These are phyloP conservation scores for Calonectris borealis DNA, from an alignment of 2,113 vertebrate species.

Conservation along the genomic window DNA sequence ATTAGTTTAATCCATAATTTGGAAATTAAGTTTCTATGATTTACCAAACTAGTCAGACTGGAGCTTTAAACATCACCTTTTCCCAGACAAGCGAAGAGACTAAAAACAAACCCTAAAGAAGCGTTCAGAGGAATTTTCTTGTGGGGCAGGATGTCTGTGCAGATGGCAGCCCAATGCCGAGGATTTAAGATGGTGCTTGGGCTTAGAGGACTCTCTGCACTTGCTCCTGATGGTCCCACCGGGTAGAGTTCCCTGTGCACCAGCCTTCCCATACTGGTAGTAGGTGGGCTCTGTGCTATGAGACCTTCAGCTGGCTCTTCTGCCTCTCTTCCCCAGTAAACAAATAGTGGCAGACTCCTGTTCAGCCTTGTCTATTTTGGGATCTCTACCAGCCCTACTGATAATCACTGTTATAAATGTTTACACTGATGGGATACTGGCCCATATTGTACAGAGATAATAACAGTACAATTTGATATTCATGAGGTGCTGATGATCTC, in stretches of 20 bases:
- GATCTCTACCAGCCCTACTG: constrained; percentile 15
- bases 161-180: background rate
- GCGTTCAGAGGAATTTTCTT: background rate
- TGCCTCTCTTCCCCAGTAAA: background rate
- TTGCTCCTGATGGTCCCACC: background rate
- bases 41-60: background rate
- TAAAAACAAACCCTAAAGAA: background rate
- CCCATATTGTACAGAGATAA: constrained; percentile 52
- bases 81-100: background rate
- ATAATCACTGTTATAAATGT: constrained; percentile 49
- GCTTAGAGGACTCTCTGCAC: background rate
- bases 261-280: background rate
- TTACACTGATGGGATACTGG: constrained; percentile 47
- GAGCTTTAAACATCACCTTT: background rate
- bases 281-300: background rate
- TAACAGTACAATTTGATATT: constrained; percentile 65
- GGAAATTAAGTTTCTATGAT: background rate
- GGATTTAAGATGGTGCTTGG: background rate
- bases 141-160: background rate
- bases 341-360: constrained; percentile 9
- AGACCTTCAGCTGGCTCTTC: constrained; percentile 3
- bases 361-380: constrained; percentile 41
- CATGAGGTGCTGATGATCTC: constrained; percentile 63
- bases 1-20: background rate
- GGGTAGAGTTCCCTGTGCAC: background rate